These are phyloP conservation scores for Dicentrarchus labrax DNA, from an alignment of 2,113 vertebrate genomes.

Conservation along the genomic window DNA sequence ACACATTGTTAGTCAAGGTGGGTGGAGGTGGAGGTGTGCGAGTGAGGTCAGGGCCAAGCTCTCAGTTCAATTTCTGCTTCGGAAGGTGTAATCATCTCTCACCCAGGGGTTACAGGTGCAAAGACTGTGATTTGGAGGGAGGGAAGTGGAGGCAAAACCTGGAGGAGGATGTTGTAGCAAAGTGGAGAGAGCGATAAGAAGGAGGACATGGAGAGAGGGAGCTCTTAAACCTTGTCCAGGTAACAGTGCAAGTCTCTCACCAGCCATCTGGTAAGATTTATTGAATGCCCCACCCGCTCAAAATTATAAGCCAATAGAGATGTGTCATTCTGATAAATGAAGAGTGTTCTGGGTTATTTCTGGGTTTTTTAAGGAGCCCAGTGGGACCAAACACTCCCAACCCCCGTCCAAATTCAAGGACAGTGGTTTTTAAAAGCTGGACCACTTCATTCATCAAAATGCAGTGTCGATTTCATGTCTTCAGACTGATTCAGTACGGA, in stretches of 20 bases:
- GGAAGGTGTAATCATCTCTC: conserved; percentile 80
- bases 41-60: conserved; percentile 56
- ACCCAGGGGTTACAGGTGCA: conserved; percentile 76
- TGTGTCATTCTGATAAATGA: conserved; percentile 66
- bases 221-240: conserved; percentile 46
- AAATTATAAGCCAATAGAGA: conserved; percentile 62
- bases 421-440: conserved; percentile 62
- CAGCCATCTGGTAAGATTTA: conserved; percentile 56
- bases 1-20: conserved; percentile 26
- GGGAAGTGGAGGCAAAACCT: conserved; percentile 45
- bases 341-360: conserved; percentile 67
- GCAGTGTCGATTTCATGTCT: conserved; percentile 22
- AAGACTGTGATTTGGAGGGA: conserved; percentile 73
- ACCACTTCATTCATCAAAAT: conserved; percentile 69
- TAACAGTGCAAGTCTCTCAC: conserved; percentile 26
- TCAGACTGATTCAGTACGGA: conserved; percentile 24
- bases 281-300: conserved; percentile 15
- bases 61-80: conserved; percentile 74
- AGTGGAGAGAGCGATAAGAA: conserved; percentile 44
- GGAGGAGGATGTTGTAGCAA: conserved; percentile 35
- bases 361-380: conserved; percentile 51
- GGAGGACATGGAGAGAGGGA: conserved; percentile 20
- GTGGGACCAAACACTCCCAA: conserved; percentile 63
- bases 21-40: conserved; percentile 50
- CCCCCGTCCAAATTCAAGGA: conserved; percentile 67